Base-by-base conservation (phyloP, 2,797 vertebrate genomes). In the Chloroceryle inda region DNA sequence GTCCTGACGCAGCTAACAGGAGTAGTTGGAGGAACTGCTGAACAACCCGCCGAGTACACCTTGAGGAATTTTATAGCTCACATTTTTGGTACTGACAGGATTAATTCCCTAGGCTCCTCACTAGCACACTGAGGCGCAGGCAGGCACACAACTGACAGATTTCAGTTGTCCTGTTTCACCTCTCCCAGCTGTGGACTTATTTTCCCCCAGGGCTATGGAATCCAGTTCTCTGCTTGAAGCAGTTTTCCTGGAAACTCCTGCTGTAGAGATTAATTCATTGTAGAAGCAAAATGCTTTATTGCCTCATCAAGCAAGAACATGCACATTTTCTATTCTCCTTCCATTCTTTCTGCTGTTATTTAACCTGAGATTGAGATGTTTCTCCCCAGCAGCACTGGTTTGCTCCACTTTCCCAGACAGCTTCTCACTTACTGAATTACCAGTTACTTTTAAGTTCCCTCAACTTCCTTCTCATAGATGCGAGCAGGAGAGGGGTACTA, bases 201-300 rank as follows among this genome's bases (percentile, higher is more conserved):
- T 20, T 6, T 33, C 3, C n/a, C 69, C 35, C 73, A 63, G 31
- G 55, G 52, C 33, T 67, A 47, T 16, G 12, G 27, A 85, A 84
- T 85, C 67, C 71, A 58, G 27, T 73, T 90, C 69, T 86, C 69
- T 86, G 53, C 45, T 58, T 4, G 2, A 62, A 88, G 55, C 77
- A 95, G 69, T n/a, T 29, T 89, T 91, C 76, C 86, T 69, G 74
- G 94, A 96, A 64, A 58, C 71, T 64, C 11, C 47, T 66, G 47
- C 47, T 92, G 73, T 61, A 53, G 56, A 69, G 18, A 49, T 66
- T 22, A 90, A 76, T 84, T 77, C 76, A 29, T 1, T 42, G 42
- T 33, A 79, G 76, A 84, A 86, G 62, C 33, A 71, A 52, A 45
- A 49, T 4, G 50, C 47, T 20, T 73, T 47, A 81, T 3, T 8